Evolutionary conservation across 2,113 vertebrate species (phyloP).

Genomic region (Rhabdornis inornatus): DNA sequence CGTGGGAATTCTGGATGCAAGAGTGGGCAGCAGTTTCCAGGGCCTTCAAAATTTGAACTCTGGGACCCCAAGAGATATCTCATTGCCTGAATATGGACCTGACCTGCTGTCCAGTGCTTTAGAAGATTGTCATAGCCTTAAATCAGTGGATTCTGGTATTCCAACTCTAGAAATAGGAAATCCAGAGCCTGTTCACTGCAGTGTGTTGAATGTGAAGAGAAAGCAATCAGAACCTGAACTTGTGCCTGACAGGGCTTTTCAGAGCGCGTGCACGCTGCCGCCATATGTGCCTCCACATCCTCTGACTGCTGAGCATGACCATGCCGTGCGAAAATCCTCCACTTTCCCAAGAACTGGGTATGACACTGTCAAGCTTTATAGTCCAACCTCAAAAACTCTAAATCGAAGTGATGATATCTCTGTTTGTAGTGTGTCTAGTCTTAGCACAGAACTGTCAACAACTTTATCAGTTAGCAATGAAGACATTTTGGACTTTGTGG

Average conservation of each 20-base stretch:
- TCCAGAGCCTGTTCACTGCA: constrained; percentile 80
- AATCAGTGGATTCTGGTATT: constrained; percentile 90
- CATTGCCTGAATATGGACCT: constrained; percentile 53
- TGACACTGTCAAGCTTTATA: constrained; percentile 77
- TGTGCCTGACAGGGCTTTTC: constrained; percentile 63
- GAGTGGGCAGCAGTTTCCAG: constrained; percentile 26
- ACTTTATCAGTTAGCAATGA: constrained; percentile 86
- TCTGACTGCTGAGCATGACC: constrained; percentile 66
- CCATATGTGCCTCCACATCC: constrained; percentile 56
- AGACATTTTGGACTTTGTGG: constrained; percentile 87
- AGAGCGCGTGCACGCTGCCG: constrained; percentile 37
- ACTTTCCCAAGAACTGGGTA: constrained; percentile 85
- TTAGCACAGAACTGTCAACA: constrained; percentile 89
- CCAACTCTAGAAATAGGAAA: constrained; percentile 89
- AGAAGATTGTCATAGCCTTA: constrained; percentile 80
- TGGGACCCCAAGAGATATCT: neutral
- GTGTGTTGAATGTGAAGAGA: constrained; percentile 37
- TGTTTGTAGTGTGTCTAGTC: constrained; percentile 87
- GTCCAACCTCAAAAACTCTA: constrained; percentile 69
- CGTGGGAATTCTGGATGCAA: constrained; percentile 55
- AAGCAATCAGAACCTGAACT: constrained; percentile 55
- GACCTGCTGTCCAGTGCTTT: constrained; percentile 41
- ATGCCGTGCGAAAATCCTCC: constrained; percentile 78
- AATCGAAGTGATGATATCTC: constrained; percentile 86
- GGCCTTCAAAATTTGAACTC: constrained; percentile 28